phyloP scores from a whole-genome alignment of 2,888 invertebrate genomes.

The Sarcophaga rosellei region DNA sequence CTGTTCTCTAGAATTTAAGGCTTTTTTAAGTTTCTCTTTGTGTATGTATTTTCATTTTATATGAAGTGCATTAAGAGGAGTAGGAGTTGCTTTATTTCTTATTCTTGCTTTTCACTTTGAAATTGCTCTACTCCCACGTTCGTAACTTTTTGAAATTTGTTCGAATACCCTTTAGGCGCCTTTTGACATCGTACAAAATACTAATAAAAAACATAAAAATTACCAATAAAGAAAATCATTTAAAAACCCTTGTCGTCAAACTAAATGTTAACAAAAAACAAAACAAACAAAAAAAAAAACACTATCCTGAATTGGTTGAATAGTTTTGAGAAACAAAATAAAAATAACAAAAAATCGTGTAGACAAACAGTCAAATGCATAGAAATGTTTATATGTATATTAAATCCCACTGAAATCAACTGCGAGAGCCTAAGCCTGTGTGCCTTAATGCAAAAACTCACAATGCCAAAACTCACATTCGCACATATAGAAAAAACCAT shows the following conservation, averaged over 20 bases:
- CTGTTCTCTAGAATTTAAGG: background rate
- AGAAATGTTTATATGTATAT: background rate
- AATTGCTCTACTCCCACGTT: conserved; percentile 63
- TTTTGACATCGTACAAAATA: conserved; percentile 58
- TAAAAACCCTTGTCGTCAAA: conserved; percentile 58
- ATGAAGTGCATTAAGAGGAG: conserved; percentile 37
- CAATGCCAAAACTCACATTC: conserved; percentile 27
- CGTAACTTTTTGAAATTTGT: conserved; percentile 17
- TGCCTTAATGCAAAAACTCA: conserved; percentile 54
- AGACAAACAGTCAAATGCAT: background rate
- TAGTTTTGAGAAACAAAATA: conserved; percentile 6
- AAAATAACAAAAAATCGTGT: conserved; percentile 13
- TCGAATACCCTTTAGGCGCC: conserved; percentile 67
- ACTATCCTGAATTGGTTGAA: conserved; percentile 50
- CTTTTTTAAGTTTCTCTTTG: conserved; percentile 24
- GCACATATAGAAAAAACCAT: conserved; percentile 18
- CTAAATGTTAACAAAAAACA: conserved; percentile 37
- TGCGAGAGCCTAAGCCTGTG: conserved; percentile 38
- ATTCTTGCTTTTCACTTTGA: conserved; percentile 42
- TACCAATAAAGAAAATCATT: conserved; percentile 34
- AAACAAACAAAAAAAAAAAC: conserved; percentile 4
- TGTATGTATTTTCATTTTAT: conserved; percentile 1
- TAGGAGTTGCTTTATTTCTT: conserved; percentile 45
- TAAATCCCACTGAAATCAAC: conserved; percentile 49
- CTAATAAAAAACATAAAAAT: background rate